phyloP scores from a whole-genome alignment of 2,888 invertebrate genomes.

The Habrosyne pyritoides region DNA sequence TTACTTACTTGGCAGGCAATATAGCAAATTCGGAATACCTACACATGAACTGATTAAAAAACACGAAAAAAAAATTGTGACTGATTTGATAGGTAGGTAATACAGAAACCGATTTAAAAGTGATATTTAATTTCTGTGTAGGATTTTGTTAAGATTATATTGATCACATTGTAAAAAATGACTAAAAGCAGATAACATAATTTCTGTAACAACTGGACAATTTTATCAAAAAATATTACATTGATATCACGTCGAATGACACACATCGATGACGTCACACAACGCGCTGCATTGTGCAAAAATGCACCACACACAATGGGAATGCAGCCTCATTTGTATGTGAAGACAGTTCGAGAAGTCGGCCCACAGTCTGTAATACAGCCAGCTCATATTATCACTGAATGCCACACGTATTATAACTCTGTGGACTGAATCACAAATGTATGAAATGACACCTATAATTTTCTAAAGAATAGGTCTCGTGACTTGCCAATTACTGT shows the following conservation, averaged over 20 bases:
- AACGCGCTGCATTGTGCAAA: conserved; percentile 34
- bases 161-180: too few relatives aligned
- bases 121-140: too few relatives aligned
- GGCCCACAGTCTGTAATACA: conserved; percentile 66
- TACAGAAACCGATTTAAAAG: too few relatives aligned
- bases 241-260: not conserved
- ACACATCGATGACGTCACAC: conserved; percentile 42
- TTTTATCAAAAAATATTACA: not conserved
- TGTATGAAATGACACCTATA: conserved; percentile 51
- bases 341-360: conserved; percentile 50
- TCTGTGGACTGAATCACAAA: conserved; percentile 58
- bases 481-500: not conserved
- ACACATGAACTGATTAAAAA: too few relatives aligned
- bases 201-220: too few relatives aligned
- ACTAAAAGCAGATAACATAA: too few relatives aligned
- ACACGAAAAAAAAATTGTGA: too few relatives aligned
- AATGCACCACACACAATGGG: conserved; percentile 43
- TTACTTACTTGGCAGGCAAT: too few relatives aligned
- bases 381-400: conserved; percentile 59
- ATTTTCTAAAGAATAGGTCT: conserved; percentile 43
- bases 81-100: too few relatives aligned
- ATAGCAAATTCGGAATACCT: too few relatives aligned
- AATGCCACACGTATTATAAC: conserved; percentile 58
- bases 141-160: too few relatives aligned
- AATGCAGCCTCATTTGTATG: conserved; percentile 63